Base-by-base conservation (phyloP, 2,888 invertebrate species). In the Biston betularia region DNA sequence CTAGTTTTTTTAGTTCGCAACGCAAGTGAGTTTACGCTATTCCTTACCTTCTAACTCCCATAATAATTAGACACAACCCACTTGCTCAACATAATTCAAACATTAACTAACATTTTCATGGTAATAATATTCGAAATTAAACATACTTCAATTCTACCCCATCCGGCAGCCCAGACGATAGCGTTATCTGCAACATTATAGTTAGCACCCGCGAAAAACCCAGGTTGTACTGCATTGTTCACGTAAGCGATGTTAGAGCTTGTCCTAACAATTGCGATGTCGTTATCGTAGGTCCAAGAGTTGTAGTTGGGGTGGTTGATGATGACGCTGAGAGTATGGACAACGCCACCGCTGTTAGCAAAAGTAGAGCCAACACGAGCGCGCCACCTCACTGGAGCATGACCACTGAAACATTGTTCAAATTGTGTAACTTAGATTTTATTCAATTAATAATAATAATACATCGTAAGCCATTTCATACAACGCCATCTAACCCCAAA, bases 151-250 rank as follows among this genome's bases (percentile, higher is more conserved):
- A 50, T 50, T 12, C 34, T 33, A 50, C 89, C 89, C 88, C 88
- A 89, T 70, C 89, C 88, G 42, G 80, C 75, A 35, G 86, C 85
- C 83, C 82, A 87, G 0, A 88, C 83, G 3, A 75, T 71, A 55
- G 82, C 76, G 63, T 84, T 81, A 64, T 87, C 86, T 9, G 64
- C 68, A 0, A 86, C 69, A 11, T 77, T 73, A 69, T 88, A 89
- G 65, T 79, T 84, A n/a, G 79, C 1, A 0, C 86, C 82, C 35
- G 89, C 83, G 9, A 89, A 83, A 8, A 70, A 65, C 3, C 48
- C 86, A 3, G 81, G 70, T 1, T 68, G 67, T 0, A 81, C 76
- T 3, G 64, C 67, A 44, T 74, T 79, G 44, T 66, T 79, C 10
- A 72, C 42, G 40, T 58, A 77, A 0, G 7, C 55, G 10, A 87